Evolutionary conservation across 2,888 invertebrate genomes (phyloP).

Genomic region (Cyclophora punctaria): DNA sequence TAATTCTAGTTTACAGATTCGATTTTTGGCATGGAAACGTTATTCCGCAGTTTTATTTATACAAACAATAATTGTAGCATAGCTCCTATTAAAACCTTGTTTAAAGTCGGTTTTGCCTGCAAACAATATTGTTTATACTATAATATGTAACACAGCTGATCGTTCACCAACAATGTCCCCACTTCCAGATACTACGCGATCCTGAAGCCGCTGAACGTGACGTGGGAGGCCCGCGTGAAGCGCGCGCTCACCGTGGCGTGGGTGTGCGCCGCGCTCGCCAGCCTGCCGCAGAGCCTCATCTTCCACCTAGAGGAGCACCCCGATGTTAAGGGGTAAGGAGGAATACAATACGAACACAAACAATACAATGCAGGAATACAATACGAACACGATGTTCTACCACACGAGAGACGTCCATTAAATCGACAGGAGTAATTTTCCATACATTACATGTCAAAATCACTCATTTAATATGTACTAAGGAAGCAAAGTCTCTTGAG

Average conservation of each 20-base stretch:
- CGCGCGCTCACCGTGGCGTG: slow-evolving; percentile 87
- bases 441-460: too few species aligned
- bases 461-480: too few species aligned
- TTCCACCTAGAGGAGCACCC: slow-evolving; percentile 93
- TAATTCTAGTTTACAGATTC: too few species aligned
- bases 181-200: slow-evolving; percentile 86
- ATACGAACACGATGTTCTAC: too few species aligned
- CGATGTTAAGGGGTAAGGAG: slow-evolving; percentile 77
- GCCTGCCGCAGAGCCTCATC: slow-evolving; percentile 91
- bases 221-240: slow-evolving; percentile 84
- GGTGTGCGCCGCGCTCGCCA: slow-evolving; percentile 85
- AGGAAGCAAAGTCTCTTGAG: too few species aligned
- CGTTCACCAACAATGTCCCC: neutral
- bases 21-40: too few species aligned
- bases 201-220: slow-evolving; percentile 84
- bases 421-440: too few species aligned
- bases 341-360: too few species aligned
- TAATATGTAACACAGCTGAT: neutral
- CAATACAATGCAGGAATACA: too few species aligned
- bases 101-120: neutral
- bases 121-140: neutral
- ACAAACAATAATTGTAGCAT: neutral
- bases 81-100: too few species aligned
- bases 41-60: neutral
- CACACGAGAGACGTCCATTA: too few species aligned